These are phyloP conservation scores for Podotricha telesiphe DNA, from an alignment of 2,888 invertebrate genomes.

Conservation along the genomic window DNA sequence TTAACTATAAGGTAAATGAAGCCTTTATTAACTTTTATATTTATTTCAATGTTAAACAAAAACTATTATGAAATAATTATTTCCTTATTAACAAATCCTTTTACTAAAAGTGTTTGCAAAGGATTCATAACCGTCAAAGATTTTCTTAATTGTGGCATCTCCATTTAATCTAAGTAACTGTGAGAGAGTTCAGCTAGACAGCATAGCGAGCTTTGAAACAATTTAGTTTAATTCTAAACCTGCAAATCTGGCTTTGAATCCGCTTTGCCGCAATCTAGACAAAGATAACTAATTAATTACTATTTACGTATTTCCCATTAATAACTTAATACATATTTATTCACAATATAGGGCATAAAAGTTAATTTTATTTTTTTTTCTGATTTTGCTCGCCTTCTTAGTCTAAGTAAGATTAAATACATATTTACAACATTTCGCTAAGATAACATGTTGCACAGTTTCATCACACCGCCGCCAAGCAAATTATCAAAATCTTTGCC, in stretches of 20 bases:
- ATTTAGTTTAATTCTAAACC: constrained; percentile 5
- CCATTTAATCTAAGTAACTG: constrained; percentile 8
- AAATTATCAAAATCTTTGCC: no score
- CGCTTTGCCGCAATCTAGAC: no score
- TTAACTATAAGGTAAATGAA: no score
- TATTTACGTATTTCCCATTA: background rate
- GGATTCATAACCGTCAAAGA: constrained; percentile 12
- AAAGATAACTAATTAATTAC: background rate
- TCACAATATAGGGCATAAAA: no score
- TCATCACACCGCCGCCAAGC: no score
- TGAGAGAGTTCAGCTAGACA: background rate
- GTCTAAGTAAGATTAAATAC: no score
- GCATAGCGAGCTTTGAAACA: background rate
- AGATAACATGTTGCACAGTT: no score
- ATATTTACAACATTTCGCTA: no score
- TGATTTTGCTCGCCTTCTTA: no score
- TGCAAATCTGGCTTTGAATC: no score
- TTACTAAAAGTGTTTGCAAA: background rate
- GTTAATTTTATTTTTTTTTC: no score
- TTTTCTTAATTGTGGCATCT: constrained; percentile 14
- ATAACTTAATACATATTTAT: no score
- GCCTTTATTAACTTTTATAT: background rate
- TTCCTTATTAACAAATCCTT: background rate
- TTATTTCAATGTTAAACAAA: background rate
- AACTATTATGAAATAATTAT: background rate